Evolutionary conservation across 2,113 vertebrate genomes (phyloP), one percentile per base, ranked within the genome.

Genomic region (Climacteris rufus): DNA sequence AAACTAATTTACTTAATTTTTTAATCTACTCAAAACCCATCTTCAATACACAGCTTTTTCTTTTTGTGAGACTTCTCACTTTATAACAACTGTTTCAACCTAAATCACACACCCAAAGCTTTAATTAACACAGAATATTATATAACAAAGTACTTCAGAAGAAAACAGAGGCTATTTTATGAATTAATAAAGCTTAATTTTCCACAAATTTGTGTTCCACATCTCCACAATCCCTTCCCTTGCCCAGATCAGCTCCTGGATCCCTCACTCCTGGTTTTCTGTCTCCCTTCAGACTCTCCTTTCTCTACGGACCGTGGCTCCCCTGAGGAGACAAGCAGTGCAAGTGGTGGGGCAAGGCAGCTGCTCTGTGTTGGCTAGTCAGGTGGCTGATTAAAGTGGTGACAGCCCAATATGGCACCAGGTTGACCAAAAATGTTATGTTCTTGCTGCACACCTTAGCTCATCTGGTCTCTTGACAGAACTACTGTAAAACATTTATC

Each of bases 401-500:
- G 7, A 24, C 50, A 65, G 35, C 30, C 15, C 0, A 0, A 25
- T 17, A 16, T 0, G 2, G 27, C 47, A 72, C 18, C 45, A 40
- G 7, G 6, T 11, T 64, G 33, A 39, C 25, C 22, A 22, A 45
- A 74, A 56, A 42, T 16, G 1, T 37, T 37, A 24, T 0, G 0
- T 33, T 63, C 39, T 35, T 33, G n/a, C 18, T 59, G 24, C 1
- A 3, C 10, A 15, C 6, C 6, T 42, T 87, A 0, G 0, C 35
- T 64, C 16, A 10, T 77, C 56, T 23, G 23, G 20, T 37, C 11
- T 69, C 12, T 7, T 21, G 14, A 53, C 14, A 50, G 18, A 60
- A 23, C 24, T 39, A 33, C 10, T 21, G 14, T 14, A 59, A 87
- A 74, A 59, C 2, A 8, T 40, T 60, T 8, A 47, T 33, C 20